These are phyloP conservation scores for Zygogramma bicolorata DNA, from an alignment of 2,888 invertebrate genomes.

Conservation along the genomic window DNA sequence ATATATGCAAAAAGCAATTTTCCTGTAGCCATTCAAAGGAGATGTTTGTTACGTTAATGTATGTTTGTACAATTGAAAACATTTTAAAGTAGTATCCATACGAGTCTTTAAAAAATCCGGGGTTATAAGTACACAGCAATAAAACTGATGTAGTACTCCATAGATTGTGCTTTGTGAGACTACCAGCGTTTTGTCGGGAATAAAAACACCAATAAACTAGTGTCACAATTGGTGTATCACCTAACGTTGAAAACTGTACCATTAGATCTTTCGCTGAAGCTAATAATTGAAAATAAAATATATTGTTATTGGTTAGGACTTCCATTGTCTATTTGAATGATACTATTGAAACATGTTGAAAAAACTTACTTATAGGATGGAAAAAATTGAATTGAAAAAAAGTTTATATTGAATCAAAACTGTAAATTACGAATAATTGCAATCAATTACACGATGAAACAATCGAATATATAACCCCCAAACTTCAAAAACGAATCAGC, in stretches of 20 bases:
- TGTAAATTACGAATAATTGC: too few species aligned
- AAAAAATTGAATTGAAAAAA: too few species aligned
- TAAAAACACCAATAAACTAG: conserved; percentile 26
- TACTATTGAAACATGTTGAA: too few species aligned
- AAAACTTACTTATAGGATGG: too few species aligned
- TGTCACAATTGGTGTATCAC: neutral
- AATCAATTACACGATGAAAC: too few species aligned
- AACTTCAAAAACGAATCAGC: too few species aligned
- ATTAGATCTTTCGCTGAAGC: too few species aligned
- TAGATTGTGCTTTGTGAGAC: conserved; percentile 32
- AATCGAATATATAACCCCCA: too few species aligned
- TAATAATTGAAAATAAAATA: too few species aligned
- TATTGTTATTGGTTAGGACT: too few species aligned
- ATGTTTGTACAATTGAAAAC: conserved; percentile 54
- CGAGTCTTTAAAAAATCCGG: conserved; percentile 49
- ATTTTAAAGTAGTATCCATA: conserved; percentile 52
- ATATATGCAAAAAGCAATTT: conserved; percentile 53
- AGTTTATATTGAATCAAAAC: too few species aligned
- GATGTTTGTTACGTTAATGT: conserved; percentile 55
- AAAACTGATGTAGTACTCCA: conserved; percentile 44
- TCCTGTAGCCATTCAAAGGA: conserved; percentile 49
- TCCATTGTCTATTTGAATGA: too few species aligned
- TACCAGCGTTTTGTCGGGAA: conserved; percentile 36
- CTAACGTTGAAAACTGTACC: neutral
- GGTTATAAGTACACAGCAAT: conserved; percentile 46